Conservation (phyloP, 2,113 vertebrate species). For the Holacanthus passer region DNA sequence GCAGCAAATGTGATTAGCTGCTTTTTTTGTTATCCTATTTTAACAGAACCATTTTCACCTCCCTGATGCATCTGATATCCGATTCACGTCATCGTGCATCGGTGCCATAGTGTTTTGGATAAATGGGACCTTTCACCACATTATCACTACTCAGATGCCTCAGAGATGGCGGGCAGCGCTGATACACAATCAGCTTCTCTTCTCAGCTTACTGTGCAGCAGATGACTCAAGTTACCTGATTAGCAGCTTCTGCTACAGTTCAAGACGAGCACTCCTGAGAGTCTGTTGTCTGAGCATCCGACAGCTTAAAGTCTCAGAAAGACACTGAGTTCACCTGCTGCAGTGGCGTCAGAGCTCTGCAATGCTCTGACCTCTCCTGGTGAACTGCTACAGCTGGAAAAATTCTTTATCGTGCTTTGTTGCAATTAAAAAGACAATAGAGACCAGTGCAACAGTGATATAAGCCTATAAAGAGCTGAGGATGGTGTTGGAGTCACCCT, state of each 20-base stretch:
- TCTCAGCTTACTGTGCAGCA: conserved; percentile 24
- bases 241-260: not conserved
- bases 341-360: too few species aligned
- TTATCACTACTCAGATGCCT: conserved; percentile 33
- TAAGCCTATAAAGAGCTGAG: not conserved
- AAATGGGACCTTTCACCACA: conserved; percentile 23
- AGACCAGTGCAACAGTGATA: not conserved
- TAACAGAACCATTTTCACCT: not conserved
- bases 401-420: not conserved
- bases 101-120: conserved; percentile 10
- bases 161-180: not conserved
- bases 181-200: conserved; percentile 7
- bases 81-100: conserved; percentile 3
- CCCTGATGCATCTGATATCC: conserved; percentile 18
- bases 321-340: not conserved
- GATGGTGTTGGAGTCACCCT: not conserved
- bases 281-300: not conserved
- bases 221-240: conserved; percentile 27
- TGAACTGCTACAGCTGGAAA: conserved; percentile 3
- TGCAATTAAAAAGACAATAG: not conserved
- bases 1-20: conserved; percentile 24
- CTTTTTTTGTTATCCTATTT: conserved; percentile 7
- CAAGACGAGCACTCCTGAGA: not conserved
- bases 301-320: not conserved
- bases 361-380: not conserved